Percentiles rank a stretch among this genome's conserved stretches.
Conservation (phyloP, 2,888 invertebrate species). For the Schrankia costaestrigalis region DNA sequence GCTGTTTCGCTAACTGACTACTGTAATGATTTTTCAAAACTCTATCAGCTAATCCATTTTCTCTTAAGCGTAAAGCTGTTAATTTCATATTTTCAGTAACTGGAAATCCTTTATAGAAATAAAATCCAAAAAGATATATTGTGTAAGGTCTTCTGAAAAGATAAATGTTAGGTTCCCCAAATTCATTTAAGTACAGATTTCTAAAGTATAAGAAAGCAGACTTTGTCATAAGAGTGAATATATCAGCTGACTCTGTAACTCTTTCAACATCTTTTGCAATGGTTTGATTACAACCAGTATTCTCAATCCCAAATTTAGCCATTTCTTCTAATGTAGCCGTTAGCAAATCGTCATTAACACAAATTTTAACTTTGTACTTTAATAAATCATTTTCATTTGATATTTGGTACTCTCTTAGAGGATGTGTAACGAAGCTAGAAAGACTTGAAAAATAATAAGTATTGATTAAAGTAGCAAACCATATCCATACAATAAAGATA, state of each 20-base stretch:
- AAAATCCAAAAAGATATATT: conserved; percentile 9
- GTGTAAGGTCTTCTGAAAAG: conserved; percentile 8
- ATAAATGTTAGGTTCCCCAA: conserved; percentile 6
- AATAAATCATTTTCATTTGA: conserved; percentile 33
- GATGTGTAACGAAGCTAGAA: conserved; percentile 37
- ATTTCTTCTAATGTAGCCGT: conserved; percentile 6
- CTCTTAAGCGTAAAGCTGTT: conserved; percentile 14
- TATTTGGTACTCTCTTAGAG: conserved; percentile 38
- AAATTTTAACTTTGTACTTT: conserved; percentile 44
- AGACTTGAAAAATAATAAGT: conserved; percentile 39
- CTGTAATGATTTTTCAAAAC: conserved; percentile 8
- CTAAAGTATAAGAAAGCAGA: conserved; percentile 2
- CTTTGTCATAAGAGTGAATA: conserved; percentile 5
- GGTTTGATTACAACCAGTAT: conserved; percentile 17
- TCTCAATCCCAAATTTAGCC: neutral
- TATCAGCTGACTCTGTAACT: neutral
- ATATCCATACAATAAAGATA: conserved; percentile 35
- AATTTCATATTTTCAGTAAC: conserved; percentile 10
- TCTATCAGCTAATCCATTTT: conserved; percentile 19
- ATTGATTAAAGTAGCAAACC: conserved; percentile 40
- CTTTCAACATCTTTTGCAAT: neutral
- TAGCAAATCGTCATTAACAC: conserved; percentile 37
- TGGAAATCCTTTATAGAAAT: conserved; percentile 28
- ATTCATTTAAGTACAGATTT: conserved; percentile 2
- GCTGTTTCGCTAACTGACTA: too few species aligned